phyloP scores from a whole-genome alignment of 2,797 vertebrate species.

The Sebastes trivittatus region DNA sequence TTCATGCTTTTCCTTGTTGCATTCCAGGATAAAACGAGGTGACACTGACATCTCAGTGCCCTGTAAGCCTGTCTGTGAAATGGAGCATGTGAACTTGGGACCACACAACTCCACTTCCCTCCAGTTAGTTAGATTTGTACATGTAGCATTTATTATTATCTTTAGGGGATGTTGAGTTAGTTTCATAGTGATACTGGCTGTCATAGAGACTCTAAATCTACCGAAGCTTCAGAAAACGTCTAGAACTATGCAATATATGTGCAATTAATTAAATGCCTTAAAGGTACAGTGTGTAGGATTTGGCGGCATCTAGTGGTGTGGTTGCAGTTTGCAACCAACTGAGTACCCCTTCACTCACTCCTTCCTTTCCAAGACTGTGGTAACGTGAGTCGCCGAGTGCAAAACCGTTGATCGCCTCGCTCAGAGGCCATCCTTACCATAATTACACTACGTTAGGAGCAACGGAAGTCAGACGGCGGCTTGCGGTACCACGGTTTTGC shows the following conservation, averaged over 20 bases:
- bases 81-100: slow-evolving; percentile 24
- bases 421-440: no score
- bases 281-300: no score
- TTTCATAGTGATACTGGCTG: neutral
- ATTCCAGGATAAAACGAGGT: slow-evolving; percentile 56
- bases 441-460: no score
- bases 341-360: no score
- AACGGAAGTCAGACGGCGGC: no score
- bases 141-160: neutral
- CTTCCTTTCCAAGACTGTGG: no score
- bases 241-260: neutral
- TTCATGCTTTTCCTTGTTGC: slow-evolving; percentile 45
- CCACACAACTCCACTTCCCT: slow-evolving; percentile 1
- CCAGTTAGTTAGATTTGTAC: neutral
- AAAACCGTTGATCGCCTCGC: no score
- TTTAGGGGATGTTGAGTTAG: neutral
- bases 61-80: slow-evolving; percentile 38
- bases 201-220: neutral
- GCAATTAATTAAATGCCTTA: neutral
- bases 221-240: neutral
- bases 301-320: no score
- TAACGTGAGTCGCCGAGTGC: no score
- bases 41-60: slow-evolving; percentile 48
- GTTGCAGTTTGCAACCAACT: no score
- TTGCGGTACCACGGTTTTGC: no score